Base-by-base conservation (phyloP, 2,797 vertebrate genomes). In the Sebastes cheni region DNA sequence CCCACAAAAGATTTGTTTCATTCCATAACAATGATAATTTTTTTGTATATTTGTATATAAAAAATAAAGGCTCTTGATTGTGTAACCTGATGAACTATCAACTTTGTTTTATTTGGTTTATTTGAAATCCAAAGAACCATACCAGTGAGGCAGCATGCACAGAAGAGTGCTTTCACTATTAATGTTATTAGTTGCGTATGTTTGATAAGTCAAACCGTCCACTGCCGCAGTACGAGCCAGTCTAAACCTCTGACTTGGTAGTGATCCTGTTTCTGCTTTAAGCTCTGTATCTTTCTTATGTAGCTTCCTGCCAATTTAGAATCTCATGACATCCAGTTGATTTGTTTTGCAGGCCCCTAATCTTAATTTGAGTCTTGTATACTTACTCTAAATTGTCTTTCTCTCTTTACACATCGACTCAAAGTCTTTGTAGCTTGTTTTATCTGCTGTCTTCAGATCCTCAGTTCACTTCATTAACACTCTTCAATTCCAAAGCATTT, bases 21-120 rank as follows among this genome's bases (percentile, higher is more conserved):
- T 87, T 92, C 79, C 75, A 54, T 71, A 81, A 74, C 56, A 66
- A 54, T 72, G 55, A 83, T 52, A 7, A 72, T 8, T 20, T 81
- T 90, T 89, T 87, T 88, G 2, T 85, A 86, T 71, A 82, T 82
- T 80, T 85, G 59, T 83, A 36, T 79, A 62, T 82, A 58, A 75
- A 58, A 76, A 89, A 70, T 84, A 86, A 90, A 93, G 11, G 30
- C 8, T 67, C n/a, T 77, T 67, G 20, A 22, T 60, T 78, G 71
- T 58, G 59, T 77, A 70, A 72, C 2, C 13, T 58, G 61, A 46
- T 39, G 8, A 61, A 65, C 8, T 30, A 14, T 32, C 22, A 30
- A 9, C 16, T 14, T 52, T 0, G 4, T 13, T 81, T 58, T 72
- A 6, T 14, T 52, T 0, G 4, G 10, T 81, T 58, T 72, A 6